Evolutionary conservation across 1,140 invertebrate genomes (phyloP).

Genomic region (Trinorchestia longiramus): DNA sequence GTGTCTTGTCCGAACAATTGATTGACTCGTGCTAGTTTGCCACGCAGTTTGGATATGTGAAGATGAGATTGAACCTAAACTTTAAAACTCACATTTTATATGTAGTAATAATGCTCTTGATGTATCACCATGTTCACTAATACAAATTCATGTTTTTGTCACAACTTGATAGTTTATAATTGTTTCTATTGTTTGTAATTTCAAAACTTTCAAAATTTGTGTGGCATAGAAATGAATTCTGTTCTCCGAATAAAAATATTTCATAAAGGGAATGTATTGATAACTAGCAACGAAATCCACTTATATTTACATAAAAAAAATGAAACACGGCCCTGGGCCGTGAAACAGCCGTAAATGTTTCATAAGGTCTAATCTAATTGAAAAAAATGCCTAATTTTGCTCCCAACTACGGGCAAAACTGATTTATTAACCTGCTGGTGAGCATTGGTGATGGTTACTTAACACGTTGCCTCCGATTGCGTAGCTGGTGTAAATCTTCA

Average conservation of each 20-base stretch:
- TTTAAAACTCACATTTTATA: background rate
- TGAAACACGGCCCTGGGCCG: background rate
- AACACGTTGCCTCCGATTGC: no score
- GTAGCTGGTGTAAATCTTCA: no score
- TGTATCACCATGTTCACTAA: no score
- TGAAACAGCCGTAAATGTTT: background rate
- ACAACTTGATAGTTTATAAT: background rate
- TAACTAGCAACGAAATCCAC: background rate
- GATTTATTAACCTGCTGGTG: no score
- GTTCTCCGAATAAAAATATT: background rate
- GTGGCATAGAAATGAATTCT: background rate
- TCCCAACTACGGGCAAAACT: background rate
- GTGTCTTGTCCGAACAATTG: background rate
- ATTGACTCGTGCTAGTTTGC: background rate
- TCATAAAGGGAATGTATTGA: background rate
- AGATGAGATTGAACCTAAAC: background rate
- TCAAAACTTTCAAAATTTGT: background rate
- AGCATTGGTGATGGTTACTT: no score
- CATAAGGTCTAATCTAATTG: background rate
- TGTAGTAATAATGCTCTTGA: background rate
- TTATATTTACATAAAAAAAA: background rate
- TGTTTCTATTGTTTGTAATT: background rate
- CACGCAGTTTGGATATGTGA: background rate
- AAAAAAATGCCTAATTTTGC: background rate
- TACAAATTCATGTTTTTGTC: background rate